A percentile compares a stretch with the other conserved stretches of the same genome.
Conservation (phyloP, 2,888 invertebrate species). For the Diarsia brunnea region DNA sequence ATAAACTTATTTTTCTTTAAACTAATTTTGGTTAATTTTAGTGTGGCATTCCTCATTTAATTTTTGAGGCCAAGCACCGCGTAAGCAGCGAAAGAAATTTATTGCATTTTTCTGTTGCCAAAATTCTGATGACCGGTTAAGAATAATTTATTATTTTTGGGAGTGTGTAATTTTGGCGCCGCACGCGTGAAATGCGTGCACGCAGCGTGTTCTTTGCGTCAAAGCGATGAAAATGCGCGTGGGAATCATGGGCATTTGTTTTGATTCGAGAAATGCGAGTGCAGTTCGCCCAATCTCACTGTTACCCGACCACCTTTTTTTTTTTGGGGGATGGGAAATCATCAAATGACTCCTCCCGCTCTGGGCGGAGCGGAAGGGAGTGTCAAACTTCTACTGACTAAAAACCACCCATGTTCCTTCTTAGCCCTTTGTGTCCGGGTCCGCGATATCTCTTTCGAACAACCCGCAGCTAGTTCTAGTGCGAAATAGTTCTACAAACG, state of each 20-base stretch:
- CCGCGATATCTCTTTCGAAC: too few species aligned
- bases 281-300: background rate
- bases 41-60: conserved; percentile 11
- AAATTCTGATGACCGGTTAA: conserved; percentile 11
- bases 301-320: too few species aligned
- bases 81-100: conserved; percentile 16
- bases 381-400: too few species aligned
- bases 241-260: background rate
- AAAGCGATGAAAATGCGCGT: background rate
- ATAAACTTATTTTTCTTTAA: conserved; percentile 8
- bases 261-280: background rate
- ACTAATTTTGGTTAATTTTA: conserved; percentile 13
- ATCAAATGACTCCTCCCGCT: too few species aligned
- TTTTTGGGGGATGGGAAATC: too few species aligned
- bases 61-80: conserved; percentile 14
- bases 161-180: background rate
- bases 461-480: too few species aligned
- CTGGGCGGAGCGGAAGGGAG: too few species aligned
- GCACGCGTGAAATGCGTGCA: conserved; percentile 19
- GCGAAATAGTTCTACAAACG: too few species aligned
- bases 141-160: conserved; percentile 4
- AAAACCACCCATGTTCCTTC: too few species aligned
- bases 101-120: conserved; percentile 33
- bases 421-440: too few species aligned
- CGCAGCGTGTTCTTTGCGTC: background rate